Percentiles rank a stretch among this genome's conserved stretches.
Conservation (phyloP, 2,797 vertebrate species). For the Siniperca obscura region DNA sequence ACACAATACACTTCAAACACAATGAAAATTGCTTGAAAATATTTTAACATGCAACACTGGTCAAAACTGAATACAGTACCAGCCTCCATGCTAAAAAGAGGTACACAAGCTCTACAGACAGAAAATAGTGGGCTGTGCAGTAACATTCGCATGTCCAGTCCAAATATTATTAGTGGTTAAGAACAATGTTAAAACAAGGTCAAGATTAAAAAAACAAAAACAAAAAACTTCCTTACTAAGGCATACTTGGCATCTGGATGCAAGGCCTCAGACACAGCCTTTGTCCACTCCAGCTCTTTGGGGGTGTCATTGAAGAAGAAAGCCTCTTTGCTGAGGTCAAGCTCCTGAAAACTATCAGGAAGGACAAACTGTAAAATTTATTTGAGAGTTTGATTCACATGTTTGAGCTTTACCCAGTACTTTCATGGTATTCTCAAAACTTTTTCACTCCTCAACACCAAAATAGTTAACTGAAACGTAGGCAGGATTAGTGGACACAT, state of each 20-base stretch:
- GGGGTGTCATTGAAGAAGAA: conserved; percentile 98
- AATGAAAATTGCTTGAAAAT: not conserved
- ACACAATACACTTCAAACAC: conserved; percentile 1
- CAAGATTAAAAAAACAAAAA: conserved; percentile 11
- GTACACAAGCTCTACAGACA: not conserved
- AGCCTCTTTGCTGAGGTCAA: conserved; percentile 98
- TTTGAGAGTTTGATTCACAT: conserved; percentile 3
- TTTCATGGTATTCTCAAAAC: conserved; percentile 15
- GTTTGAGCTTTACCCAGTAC: conserved; percentile 3
- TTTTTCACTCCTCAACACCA: conserved; percentile 8
- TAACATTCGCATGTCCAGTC: conserved; percentile 5
- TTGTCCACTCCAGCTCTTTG: conserved; percentile 96
- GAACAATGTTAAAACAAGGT: not conserved
- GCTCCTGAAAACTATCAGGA: conserved; percentile 93
- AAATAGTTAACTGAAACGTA: conserved; percentile 40
- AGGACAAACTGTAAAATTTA: conserved; percentile 10
- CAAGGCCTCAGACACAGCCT: conserved; percentile 91
- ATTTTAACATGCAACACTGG: not conserved
- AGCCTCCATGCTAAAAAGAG: not conserved
- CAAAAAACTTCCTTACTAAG: conserved; percentile 87
- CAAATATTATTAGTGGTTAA: not conserved
- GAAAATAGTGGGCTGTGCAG: not conserved
- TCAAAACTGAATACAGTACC: not conserved
- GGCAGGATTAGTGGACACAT: conserved; percentile 35
- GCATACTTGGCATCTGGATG: conserved; percentile 95